Evolutionary conservation across 2,888 invertebrate species (phyloP).

Genomic region (Bellardia pandia): DNA sequence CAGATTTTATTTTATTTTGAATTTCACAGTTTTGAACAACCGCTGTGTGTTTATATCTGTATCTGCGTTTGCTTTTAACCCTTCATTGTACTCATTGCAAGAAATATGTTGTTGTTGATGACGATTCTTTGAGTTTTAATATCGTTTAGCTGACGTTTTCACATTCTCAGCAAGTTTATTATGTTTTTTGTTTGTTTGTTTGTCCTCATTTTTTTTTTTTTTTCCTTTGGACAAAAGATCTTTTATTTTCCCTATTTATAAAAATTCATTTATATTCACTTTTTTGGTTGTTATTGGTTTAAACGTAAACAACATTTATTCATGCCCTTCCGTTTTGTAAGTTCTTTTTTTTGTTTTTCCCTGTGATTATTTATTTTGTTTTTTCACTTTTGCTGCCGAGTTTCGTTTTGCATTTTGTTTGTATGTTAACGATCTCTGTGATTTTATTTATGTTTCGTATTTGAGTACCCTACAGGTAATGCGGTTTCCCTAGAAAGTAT

Average conservation of each 20-base stretch:
- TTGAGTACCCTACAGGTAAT: conserved; percentile 16
- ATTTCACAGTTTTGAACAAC: conserved; percentile 69
- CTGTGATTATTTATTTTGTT: conserved; percentile 35
- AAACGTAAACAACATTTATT: conserved; percentile 64
- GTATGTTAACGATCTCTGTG: conserved; percentile 24
- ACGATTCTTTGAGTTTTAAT: conserved; percentile 57
- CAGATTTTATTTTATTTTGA: conserved; percentile 33
- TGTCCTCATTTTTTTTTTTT: conserved; percentile 52
- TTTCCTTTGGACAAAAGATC: conserved; percentile 60
- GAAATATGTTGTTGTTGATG: conserved; percentile 66
- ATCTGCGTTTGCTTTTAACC: conserved; percentile 39
- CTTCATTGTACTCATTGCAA: conserved; percentile 66
- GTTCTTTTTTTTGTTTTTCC: neutral
- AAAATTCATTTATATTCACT: conserved; percentile 51
- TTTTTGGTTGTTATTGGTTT: conserved; percentile 6
- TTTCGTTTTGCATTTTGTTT: conserved; percentile 15
- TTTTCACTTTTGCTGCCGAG: conserved; percentile 43
- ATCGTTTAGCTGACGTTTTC: conserved; percentile 80
- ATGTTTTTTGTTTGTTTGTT: conserved; percentile 29
- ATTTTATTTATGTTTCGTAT: conserved; percentile 23
- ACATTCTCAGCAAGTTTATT: conserved; percentile 61
- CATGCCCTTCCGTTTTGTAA: conserved; percentile 53
- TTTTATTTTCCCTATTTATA: conserved; percentile 62
- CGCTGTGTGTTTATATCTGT: conserved; percentile 46
- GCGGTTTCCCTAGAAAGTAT: no score